Evolutionary conservation across 2,797 vertebrate genomes (phyloP), one percentile per base, ranked within the genome.

Genomic region (Oreochromis mossambicus): DNA sequence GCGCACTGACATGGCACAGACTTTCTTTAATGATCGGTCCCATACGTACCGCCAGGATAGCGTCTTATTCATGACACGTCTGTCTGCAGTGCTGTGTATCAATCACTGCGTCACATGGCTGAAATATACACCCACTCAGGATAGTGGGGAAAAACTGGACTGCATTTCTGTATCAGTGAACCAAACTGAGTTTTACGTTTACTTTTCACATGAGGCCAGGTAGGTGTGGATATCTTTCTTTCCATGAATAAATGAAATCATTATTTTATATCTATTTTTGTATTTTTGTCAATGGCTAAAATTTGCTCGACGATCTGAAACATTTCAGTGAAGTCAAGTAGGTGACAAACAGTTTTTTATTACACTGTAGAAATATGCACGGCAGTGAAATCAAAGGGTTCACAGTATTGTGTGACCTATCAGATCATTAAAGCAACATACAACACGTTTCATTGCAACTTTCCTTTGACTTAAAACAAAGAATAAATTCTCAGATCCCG

Each of bases 1-100:
- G 89, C 85, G 85, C 88, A 87, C 11, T 89, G 90, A 54, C 88
- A 80, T 56, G 77, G 88, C 89, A 85, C 68, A 75, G 68, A 75
- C 43, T 48, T 34, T 6, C 54, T 15, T 19, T 51, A 9, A 19
- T 6, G 29, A 19, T 19, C 32, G 2, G 10, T n/a, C 32, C 56
- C 32, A n/a, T n/a, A 36, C 19, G 11, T 46, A 3, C 41, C 15
- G 38, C 58, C 32, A 0, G 58, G 17, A 7, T n/a, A 36, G 9
- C 17, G 2, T 36, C 58, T 54, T 36, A n/a, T 4, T 12, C 56
- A 61, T 29, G 0, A 61, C 32, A 61, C 6, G 17, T 36, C 8
- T 70, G 38, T 24, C 13, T 43, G 63, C 63, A 24, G 63, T 15
- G 36, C n/a, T 73, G 41, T 19, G 41, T 3, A 11, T 13, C 38